These are phyloP conservation scores for Trematomus bernacchii DNA, from an alignment of 2,797 vertebrate species.

Conservation along the genomic window DNA sequence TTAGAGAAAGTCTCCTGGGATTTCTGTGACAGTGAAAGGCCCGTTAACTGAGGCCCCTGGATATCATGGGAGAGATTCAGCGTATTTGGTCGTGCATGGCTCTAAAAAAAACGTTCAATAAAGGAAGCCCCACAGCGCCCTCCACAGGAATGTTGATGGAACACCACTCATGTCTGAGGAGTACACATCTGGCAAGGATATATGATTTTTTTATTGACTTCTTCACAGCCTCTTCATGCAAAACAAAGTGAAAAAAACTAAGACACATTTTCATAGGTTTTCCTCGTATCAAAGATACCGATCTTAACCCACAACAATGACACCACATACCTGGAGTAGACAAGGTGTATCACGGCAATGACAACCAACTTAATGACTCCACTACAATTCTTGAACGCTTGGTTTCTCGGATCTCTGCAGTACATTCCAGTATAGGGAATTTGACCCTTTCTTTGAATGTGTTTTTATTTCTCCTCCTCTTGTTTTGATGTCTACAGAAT, in stretches of 20 bases:
- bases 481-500: conserved; percentile 82
- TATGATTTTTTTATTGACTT: conserved; percentile 75
- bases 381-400: conserved; percentile 75
- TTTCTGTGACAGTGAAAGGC: conserved; percentile 54
- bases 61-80: conserved; percentile 42
- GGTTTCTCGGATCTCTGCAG: conserved; percentile 86
- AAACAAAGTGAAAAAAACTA: conserved; percentile 37
- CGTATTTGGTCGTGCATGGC: conserved; percentile 23
- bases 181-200: conserved; percentile 71
- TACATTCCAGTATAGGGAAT: conserved; percentile 89
- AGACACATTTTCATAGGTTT: conserved; percentile 89
- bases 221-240: conserved; percentile 57
- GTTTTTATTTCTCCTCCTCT: conserved; percentile 75
- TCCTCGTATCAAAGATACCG: conserved; percentile 82
- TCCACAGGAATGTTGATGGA: conserved; percentile 55
- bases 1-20: conserved; percentile 46
- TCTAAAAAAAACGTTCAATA: conserved; percentile 19
- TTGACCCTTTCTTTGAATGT: conserved; percentile 87
- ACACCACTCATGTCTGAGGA: conserved; percentile 64
- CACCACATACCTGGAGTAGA: conserved; percentile 57
- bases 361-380: conserved; percentile 68
- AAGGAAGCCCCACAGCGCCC: conserved; percentile 58
- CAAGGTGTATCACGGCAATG: conserved; percentile 59
- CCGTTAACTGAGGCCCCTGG: conserved; percentile 50
- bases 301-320: conserved; percentile 55